Base-by-base conservation (phyloP, 2,797 vertebrate species). In the Ambastaia sidthimunki region DNA sequence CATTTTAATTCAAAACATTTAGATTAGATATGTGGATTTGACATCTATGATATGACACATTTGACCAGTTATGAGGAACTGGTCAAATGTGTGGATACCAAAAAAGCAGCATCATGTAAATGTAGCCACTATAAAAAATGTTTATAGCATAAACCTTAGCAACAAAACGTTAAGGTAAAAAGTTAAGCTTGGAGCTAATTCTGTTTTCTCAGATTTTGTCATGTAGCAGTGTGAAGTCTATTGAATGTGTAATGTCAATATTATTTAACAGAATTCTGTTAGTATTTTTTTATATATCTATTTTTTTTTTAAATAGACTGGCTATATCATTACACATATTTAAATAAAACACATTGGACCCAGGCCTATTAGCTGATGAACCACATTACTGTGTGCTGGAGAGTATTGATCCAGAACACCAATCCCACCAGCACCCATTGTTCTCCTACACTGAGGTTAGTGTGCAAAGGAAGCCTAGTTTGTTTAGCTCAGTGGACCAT, bases 401-500 rank as follows among this genome's bases (percentile, higher is more conserved):
- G 63, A 28, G 16, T 54, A 44, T 57, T 68, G 62, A 68, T 83
- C 59, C 81, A 78, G 60, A 67, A 47, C 74, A 59, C 48, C 31
- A 41, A 83, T 73, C 54, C 19, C 50, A 48, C 25, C 76, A 71
- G 66, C 48, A 59, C 71, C 70, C 19, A 18, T 52, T 48, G 71
- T 60, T 19, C 28, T 62, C 55, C 25, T 52, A 41, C 71, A 28
- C 37, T 55, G 54, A 15, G 19, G 21, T 59, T 19, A 76, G 86
- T 76, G 84, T 62, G 78, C 78, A 28, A 19, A 80, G 82, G 83
- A 88, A 85, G 88, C 72, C 59, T 63, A 54, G 91, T 93, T 93
- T 93, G 89, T 87, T 89, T 87, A 92, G 88, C 70, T 90, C 85
- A 92, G 82, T 86, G 89, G 89, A 90, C 90, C 92, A 85, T 89